These are phyloP conservation scores for Torymus auratus DNA, from an alignment of 2,888 invertebrate species.

Conservation along the genomic window DNA sequence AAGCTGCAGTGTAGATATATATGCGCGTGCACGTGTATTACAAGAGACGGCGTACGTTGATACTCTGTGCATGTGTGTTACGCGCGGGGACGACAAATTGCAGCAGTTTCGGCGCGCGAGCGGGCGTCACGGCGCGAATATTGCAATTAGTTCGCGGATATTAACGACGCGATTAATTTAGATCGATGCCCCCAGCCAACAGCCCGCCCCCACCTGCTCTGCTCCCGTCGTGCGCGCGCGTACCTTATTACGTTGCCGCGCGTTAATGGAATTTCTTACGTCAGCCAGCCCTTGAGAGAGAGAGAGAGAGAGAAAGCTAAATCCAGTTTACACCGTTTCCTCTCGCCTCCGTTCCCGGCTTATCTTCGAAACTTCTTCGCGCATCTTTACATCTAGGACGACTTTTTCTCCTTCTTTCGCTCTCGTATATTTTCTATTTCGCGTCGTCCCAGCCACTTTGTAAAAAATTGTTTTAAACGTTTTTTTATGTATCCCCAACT, in stretches of 20 bases:
- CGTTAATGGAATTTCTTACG: constrained; percentile 47
- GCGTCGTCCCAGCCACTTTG: background rate
- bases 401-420: no score
- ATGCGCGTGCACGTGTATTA: background rate
- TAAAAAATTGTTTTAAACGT: constrained; percentile 34
- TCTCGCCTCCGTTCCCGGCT: no score
- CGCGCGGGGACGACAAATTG: constrained; percentile 39
- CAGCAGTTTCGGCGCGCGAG: constrained; percentile 24
- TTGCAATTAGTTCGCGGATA: constrained; percentile 60
- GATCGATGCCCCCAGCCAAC: constrained; percentile 53
- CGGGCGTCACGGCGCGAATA: constrained; percentile 16
- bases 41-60: background rate
- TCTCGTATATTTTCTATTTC: no score
- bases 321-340: no score
- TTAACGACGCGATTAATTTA: constrained; percentile 62
- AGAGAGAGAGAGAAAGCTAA: background rate
- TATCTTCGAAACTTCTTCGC: background rate
- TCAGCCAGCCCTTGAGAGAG: background rate
- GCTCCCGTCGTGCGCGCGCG: background rate
- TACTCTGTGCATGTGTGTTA: background rate
- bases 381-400: no score
- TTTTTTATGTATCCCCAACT: constrained; percentile 13
- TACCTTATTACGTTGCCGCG: constrained; percentile 22
- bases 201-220: background rate
- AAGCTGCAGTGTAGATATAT: background rate